These are phyloP conservation scores for Oxyruncus cristatus DNA, from an alignment of 2,113 vertebrate species.

Conservation along the genomic window DNA sequence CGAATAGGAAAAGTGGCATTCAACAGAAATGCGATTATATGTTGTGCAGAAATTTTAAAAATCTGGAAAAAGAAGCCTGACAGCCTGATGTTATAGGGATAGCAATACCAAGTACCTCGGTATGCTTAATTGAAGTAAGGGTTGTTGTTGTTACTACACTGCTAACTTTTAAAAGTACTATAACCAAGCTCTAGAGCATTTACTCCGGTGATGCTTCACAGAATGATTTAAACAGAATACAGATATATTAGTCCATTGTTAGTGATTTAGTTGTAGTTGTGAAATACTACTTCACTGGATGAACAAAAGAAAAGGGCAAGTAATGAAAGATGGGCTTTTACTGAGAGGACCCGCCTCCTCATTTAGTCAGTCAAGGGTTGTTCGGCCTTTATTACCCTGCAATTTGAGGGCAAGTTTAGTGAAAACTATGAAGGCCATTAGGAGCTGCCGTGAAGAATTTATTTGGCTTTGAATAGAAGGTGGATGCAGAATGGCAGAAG, in stretches of 20 bases:
- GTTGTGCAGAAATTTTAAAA: background rate
- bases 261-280: background rate
- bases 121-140: background rate
- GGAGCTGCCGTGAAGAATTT: conserved; percentile 66
- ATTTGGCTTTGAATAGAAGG: conserved; percentile 64
- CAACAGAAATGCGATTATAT: background rate
- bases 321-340: conserved; percentile 20
- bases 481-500: background rate
- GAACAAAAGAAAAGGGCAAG: background rate
- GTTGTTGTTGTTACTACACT: background rate
- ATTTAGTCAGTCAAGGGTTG: conserved; percentile 57
- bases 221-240: conserved; percentile 11
- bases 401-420: conserved; percentile 70
- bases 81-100: background rate
- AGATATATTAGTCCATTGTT: background rate
- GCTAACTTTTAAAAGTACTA: background rate
- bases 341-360: conserved; percentile 34
- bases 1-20: background rate
- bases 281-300: background rate
- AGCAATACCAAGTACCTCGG: background rate
- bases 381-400: conserved; percentile 68
- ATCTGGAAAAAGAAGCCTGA: background rate
- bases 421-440: conserved; percentile 63
- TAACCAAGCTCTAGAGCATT: background rate
- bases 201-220: background rate